phyloP scores from a whole-genome alignment of 2,113 vertebrate genomes.

The Numida meleagris region DNA sequence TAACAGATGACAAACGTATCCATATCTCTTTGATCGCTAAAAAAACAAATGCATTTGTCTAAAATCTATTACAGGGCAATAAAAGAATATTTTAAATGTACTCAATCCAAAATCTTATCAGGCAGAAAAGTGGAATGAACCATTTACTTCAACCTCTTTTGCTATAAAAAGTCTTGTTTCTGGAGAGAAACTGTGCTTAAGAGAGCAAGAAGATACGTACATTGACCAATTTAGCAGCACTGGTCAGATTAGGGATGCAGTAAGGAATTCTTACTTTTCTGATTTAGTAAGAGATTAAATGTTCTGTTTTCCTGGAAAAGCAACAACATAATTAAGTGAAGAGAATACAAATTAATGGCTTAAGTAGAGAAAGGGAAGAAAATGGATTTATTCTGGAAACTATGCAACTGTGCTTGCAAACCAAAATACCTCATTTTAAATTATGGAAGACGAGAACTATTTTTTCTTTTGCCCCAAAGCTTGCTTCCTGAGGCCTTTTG shows the following conservation, averaged over 20 bases:
- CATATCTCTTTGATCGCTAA: conserved; percentile 46
- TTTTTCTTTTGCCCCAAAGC: too few species aligned
- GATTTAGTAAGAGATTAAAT: conserved; percentile 19
- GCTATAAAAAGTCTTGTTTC: conserved; percentile 35
- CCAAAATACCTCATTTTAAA: neutral
- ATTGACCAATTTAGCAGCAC: conserved; percentile 30
- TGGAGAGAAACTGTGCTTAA: neutral
- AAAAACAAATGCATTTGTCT: conserved; percentile 42
- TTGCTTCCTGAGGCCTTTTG: too few species aligned
- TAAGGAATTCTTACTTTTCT: conserved; percentile 1
- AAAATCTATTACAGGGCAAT: conserved; percentile 39
- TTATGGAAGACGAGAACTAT: too few species aligned
- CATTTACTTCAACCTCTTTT: neutral
- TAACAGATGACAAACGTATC: conserved; percentile 34
- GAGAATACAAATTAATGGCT: neutral
- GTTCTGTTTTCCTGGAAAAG: conserved; percentile 30
- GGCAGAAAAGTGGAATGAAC: neutral
- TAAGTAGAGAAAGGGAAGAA: neutral
- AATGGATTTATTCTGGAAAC: neutral
- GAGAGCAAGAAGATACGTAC: conserved; percentile 23
- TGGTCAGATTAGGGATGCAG: neutral
- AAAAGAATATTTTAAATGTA: conserved; percentile 47
- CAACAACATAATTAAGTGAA: neutral
- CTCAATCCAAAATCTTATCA: conserved; percentile 42
- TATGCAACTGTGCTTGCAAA: neutral